Evolutionary conservation across 2,888 invertebrate species (phyloP).

Genomic region (Chirona hameri): DNA sequence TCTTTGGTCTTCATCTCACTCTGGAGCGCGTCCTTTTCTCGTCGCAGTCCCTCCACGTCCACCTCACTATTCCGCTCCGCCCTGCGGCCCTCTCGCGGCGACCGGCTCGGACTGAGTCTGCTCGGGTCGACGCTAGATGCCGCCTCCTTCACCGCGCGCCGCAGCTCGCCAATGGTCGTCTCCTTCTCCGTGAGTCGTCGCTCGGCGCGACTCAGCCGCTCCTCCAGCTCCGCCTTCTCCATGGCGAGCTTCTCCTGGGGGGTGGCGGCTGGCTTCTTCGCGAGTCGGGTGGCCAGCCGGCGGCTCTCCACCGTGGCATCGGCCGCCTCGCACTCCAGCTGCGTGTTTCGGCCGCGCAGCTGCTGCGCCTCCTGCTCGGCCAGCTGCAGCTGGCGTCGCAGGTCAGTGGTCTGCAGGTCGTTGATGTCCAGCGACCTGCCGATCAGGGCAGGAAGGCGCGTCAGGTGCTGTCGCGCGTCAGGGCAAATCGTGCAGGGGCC

Average conservation of each 20-base stretch:
- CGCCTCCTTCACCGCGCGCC: conserved; percentile 31
- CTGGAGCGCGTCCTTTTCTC: conserved; percentile 53
- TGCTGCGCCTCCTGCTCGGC: conserved; percentile 72
- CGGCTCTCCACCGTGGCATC: conserved; percentile 70
- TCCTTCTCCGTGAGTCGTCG: conserved; percentile 61
- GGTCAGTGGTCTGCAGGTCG: conserved; percentile 54
- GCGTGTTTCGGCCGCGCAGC: conserved; percentile 56
- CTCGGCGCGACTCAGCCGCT: conserved; percentile 57
- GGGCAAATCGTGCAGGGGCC: too few relatives aligned
- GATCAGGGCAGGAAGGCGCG: not conserved
- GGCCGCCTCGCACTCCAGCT: conserved; percentile 69
- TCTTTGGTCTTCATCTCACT: conserved; percentile 61
- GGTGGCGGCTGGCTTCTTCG: conserved; percentile 42
- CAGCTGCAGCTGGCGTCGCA: conserved; percentile 68
- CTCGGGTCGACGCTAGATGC: not conserved
- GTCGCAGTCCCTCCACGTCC: conserved; percentile 31
- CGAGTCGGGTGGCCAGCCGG: conserved; percentile 56
- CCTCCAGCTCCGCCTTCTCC: conserved; percentile 42
- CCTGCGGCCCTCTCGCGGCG: conserved; percentile 30
- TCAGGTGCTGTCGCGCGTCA: not conserved
- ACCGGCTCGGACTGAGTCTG: conserved; percentile 30
- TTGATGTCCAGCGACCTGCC: conserved; percentile 25
- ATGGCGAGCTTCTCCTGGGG: conserved; percentile 39
- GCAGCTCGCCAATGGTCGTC: conserved; percentile 50
- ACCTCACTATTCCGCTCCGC: conserved; percentile 33